Evolutionary conservation across 2,888 invertebrate genomes (phyloP).

Genomic region (Heliconius ethilla): DNA sequence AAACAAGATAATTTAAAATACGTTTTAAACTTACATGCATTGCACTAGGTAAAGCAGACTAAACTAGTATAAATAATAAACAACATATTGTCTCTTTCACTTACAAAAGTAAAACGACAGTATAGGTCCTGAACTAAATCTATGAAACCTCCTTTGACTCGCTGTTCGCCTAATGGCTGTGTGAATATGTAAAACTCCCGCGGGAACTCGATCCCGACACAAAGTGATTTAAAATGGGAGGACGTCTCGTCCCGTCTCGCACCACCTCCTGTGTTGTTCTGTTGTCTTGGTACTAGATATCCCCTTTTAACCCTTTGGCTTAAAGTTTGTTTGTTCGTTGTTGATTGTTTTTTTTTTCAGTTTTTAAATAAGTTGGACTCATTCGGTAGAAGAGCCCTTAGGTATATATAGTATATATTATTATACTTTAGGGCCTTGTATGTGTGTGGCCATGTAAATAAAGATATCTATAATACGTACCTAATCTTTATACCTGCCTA

Average conservation of each 20-base stretch:
- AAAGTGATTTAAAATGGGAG: conserved; percentile 39
- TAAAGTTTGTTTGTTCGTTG: background rate
- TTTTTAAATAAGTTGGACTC: background rate
- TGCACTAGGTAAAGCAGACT: background rate
- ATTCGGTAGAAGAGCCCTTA: too few species aligned
- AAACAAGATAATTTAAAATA: too few species aligned
- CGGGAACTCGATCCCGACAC: conserved; percentile 48
- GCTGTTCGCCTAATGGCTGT: conserved; percentile 60
- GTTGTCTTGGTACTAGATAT: conserved; percentile 54
- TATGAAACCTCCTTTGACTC: conserved; percentile 48
- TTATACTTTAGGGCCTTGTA: too few species aligned
- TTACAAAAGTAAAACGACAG: conserved; percentile 4
- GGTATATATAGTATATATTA: too few species aligned
- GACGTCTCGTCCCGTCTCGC: conserved; percentile 27
- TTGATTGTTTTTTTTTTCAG: background rate
- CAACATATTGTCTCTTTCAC: background rate
- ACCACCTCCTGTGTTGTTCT: conserved; percentile 47
- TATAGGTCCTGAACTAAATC: conserved; percentile 10
- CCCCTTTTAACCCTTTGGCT: conserved; percentile 57
- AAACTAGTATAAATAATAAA: background rate
- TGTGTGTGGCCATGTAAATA: too few species aligned
- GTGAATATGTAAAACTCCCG: conserved; percentile 65
- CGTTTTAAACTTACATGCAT: too few species aligned
- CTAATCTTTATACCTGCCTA: too few species aligned
- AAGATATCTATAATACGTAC: too few species aligned